Percentiles rank a stretch among this genome's conserved stretches.
phyloP scores from a whole-genome alignment of 1,140 invertebrate genomes.

The Papilio polytes region DNA sequence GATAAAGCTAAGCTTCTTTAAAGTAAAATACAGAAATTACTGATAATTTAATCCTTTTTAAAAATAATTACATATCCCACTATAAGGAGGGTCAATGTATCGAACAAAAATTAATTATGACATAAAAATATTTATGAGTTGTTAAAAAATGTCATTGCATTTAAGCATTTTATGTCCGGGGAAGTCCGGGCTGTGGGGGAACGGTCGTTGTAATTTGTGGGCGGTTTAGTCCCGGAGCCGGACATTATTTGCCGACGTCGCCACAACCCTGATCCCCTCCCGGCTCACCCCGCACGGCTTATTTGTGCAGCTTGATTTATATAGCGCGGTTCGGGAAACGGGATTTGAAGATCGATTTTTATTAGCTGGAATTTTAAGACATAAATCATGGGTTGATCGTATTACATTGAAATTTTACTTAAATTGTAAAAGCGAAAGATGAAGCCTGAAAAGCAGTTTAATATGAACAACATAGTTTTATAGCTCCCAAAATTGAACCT shows the following conservation, averaged over 20 bases:
- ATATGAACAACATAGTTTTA: neutral
- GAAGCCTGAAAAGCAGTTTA: neutral
- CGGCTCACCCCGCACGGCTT: conserved; percentile 15
- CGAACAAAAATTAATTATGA: neutral
- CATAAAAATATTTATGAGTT: neutral
- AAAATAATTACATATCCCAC: too few relatives aligned
- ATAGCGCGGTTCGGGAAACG: neutral
- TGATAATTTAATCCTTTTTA: too few relatives aligned
- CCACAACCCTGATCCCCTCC: conserved; percentile 23
- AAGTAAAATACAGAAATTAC: too few relatives aligned
- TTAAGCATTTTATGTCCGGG: neutral
- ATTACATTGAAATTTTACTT: neutral
- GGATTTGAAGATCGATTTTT: conserved; percentile 4
- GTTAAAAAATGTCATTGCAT: conserved; percentile 3
- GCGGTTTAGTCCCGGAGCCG: conserved; percentile 34
- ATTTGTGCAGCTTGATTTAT: conserved; percentile 36
- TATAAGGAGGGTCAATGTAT: too few relatives aligned
- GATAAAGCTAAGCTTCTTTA: too few relatives aligned
- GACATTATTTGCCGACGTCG: conserved; percentile 38
- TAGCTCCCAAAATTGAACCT: too few relatives aligned
- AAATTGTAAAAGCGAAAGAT: neutral
- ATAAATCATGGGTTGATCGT: neutral
- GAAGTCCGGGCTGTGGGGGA: neutral
- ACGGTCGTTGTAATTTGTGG: conserved; percentile 22
- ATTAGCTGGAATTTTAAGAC: conserved; percentile 11